phyloP scores from a whole-genome alignment of 2,113 vertebrate genomes.

The Dicrurus megarhynchus region DNA sequence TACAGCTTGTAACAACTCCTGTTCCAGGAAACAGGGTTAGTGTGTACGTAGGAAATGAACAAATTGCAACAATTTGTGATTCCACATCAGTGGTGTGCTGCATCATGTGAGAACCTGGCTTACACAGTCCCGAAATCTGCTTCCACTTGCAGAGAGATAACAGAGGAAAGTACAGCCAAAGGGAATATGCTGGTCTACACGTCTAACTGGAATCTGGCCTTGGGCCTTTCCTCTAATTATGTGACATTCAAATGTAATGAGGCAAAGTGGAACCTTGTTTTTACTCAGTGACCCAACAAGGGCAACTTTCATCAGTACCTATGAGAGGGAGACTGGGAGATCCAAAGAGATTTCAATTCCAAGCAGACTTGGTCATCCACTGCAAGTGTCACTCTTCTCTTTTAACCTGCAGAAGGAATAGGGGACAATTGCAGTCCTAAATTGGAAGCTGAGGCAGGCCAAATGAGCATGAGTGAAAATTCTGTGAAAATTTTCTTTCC shows the following conservation, averaged over 20 bases:
- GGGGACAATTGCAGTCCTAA: background rate
- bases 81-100: background rate
- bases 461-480: background rate
- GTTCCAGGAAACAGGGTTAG: constrained; percentile 41
- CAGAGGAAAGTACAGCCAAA: constrained; percentile 36
- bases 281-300: background rate
- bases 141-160: constrained; percentile 52
- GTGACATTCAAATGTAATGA: background rate
- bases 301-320: background rate
- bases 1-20: background rate
- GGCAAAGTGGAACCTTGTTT: background rate
- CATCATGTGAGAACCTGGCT: constrained; percentile 43
- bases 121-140: constrained; percentile 19
- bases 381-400: background rate
- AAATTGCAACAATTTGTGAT: constrained; percentile 45
- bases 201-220: constrained; percentile 5
- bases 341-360: background rate
- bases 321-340: background rate
- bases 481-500: background rate
- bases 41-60: background rate
- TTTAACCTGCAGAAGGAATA: background rate
- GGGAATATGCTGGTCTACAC: background rate
- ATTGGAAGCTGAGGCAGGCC: background rate
- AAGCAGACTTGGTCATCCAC: background rate
- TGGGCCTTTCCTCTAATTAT: constrained; percentile 8